Base-by-base conservation (phyloP, 2,888 invertebrate genomes). In the Drosophila antonietae region DNA sequence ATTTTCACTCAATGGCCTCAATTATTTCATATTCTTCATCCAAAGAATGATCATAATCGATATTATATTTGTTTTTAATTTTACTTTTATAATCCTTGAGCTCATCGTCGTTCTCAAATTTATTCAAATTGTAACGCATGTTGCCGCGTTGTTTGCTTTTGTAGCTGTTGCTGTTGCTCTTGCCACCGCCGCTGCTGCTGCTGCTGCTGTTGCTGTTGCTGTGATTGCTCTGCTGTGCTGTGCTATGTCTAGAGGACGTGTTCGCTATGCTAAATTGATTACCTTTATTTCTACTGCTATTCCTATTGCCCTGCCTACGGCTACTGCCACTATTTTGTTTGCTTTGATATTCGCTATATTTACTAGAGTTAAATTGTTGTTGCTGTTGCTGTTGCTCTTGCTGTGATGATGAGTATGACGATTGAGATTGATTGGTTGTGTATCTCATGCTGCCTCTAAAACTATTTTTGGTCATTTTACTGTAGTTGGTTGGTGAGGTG, bases 1-100 rank as follows among this genome's bases (percentile, higher is more conserved):
- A 39, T 60, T 90, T 61, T 90, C 77, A 93, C 87, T 93, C 93
- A 79, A 92, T 91, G 90, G 93, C 93, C 88, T 93, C 92, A 80
- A 93, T 93, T 90, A 93, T 92, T 91, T 93, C 93, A 84, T 93
- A 93, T 90, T 93, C 92, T 85, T 92, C 93, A 75, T 93, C 93
- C 74, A 93, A 87, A 74, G 92, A 92, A 89, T 92, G 92, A 85
- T 93, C 93, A 80, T 93, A 93, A 89, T 93, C 93, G 88, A 93
- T 93, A 72, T 93, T 93, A 81, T 93, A 93, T 89, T 93, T 92
- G 65, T 93, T 93, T 81, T 92, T 93, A 53, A 92, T 92, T 88
- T 91, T 91, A 73, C 92, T 92, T 75, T 92, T 92, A 77, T 92
- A 92, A 76, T 92, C 91, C 75, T 91, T 91, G 18, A 92, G 88